Percentiles rank a stretch among this genome's conserved stretches.
phyloP scores from a whole-genome alignment of 2,888 invertebrate species.

The Cephus sareptanus region DNA sequence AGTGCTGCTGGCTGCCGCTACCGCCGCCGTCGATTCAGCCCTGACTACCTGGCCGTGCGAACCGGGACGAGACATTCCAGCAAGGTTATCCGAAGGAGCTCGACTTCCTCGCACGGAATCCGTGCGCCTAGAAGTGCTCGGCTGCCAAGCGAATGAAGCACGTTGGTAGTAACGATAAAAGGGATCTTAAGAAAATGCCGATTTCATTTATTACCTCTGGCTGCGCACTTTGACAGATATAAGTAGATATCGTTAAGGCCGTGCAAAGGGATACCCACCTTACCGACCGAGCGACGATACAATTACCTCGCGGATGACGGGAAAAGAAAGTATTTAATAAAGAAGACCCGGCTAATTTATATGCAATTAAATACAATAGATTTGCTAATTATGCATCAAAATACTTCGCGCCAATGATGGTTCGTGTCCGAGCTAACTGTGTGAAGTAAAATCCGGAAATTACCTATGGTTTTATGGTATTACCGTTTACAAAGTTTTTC shows the following conservation, averaged over 20 bases:
- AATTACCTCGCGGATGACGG: background rate
- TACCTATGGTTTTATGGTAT: background rate
- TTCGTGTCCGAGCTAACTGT: no score
- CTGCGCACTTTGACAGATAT: no score
- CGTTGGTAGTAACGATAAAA: background rate
- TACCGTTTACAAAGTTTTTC: background rate
- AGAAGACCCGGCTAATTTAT: background rate
- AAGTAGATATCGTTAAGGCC: background rate
- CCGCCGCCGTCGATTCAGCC: background rate
- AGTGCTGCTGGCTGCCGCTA: background rate
- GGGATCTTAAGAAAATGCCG: background rate
- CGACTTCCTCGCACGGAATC: background rate
- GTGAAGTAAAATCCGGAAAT: background rate
- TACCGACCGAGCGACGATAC: background rate
- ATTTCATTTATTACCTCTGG: background rate
- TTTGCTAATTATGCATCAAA: background rate
- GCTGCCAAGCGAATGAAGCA: background rate
- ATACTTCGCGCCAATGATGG: background rate
- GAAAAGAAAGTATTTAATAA: background rate
- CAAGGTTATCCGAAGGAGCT: conserved; percentile 2
- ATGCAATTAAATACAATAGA: background rate
- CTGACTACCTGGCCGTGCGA: conserved; percentile 5
- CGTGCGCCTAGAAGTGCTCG: background rate
- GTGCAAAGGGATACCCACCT: background rate
- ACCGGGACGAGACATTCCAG: conserved; percentile 3